Conservation (phyloP, 2,797 vertebrate genomes). For the Dryobates pubescens region DNA sequence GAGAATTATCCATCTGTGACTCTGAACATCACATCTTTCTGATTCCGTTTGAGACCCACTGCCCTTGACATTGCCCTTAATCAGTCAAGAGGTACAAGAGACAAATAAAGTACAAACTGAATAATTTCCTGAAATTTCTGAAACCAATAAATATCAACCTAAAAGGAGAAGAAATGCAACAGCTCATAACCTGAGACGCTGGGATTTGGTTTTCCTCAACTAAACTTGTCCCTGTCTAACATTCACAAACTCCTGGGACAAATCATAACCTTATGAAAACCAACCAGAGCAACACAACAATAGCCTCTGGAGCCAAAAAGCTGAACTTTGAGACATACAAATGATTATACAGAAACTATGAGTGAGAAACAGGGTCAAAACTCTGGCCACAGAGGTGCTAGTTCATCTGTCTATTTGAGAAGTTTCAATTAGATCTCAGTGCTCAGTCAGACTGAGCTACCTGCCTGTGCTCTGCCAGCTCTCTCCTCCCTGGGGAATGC, state of each 20-base stretch:
- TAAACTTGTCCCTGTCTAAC: background rate
- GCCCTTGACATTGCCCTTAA: background rate
- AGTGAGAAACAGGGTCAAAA: background rate
- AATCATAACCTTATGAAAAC: background rate
- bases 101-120: background rate
- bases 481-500: background rate
- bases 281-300: background rate
- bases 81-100: background rate
- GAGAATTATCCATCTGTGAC: background rate
- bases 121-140: background rate
- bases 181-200: accelerated
- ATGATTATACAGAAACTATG: accelerated
- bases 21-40: background rate
- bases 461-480: background rate
- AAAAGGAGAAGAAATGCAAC: background rate
- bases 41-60: background rate
- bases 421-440: background rate
- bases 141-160: background rate
- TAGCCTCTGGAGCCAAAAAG: background rate
- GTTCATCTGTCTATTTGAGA: background rate
- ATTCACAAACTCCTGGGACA: background rate
- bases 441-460: background rate
- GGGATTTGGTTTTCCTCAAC: background rate
- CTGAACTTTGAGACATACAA: background rate
- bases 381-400: background rate